phyloP scores from a whole-genome alignment of 1,140 invertebrate species.

The Thrips palmi region DNA sequence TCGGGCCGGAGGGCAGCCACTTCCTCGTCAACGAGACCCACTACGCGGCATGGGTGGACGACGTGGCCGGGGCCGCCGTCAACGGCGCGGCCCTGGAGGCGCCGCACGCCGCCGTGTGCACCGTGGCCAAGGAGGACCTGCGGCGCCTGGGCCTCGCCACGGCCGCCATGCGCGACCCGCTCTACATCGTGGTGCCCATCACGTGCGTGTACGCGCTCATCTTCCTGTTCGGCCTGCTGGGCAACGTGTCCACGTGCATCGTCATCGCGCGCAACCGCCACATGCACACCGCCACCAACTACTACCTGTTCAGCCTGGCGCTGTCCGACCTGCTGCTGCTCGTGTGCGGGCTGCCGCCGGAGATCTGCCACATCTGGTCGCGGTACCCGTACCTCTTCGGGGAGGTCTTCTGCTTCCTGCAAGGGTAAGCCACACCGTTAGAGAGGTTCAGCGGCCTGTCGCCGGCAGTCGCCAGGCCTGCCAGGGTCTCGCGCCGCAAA shows the following conservation, averaged over 20 bases:
- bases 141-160: conserved; percentile 3
- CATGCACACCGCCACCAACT: conserved; percentile 74
- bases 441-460: too few relatives aligned
- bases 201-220: conserved; percentile 56
- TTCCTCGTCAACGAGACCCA: too few relatives aligned
- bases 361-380: conserved; percentile 63
- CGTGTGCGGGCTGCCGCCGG: conserved; percentile 50
- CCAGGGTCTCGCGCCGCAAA: too few relatives aligned
- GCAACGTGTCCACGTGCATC: conserved; percentile 69
- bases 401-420: conserved; percentile 63
- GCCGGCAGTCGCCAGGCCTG: too few relatives aligned
- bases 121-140: too few relatives aligned
- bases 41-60: too few relatives aligned
- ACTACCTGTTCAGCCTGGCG: conserved; percentile 72
- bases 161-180: conserved; percentile 24
- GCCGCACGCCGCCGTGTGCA: too few relatives aligned
- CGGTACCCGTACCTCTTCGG: conserved; percentile 77
- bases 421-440: too few relatives aligned
- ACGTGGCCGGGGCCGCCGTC: too few relatives aligned
- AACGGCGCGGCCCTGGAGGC: too few relatives aligned
- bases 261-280: conserved; percentile 63
- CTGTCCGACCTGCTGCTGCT: conserved; percentile 74
- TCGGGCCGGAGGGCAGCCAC: too few relatives aligned
- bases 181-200: conserved; percentile 36
- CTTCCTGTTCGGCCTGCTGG: conserved; percentile 60